Evolutionary conservation across 2,113 vertebrate genomes (phyloP).

Genomic region (Perca fluviatilis): DNA sequence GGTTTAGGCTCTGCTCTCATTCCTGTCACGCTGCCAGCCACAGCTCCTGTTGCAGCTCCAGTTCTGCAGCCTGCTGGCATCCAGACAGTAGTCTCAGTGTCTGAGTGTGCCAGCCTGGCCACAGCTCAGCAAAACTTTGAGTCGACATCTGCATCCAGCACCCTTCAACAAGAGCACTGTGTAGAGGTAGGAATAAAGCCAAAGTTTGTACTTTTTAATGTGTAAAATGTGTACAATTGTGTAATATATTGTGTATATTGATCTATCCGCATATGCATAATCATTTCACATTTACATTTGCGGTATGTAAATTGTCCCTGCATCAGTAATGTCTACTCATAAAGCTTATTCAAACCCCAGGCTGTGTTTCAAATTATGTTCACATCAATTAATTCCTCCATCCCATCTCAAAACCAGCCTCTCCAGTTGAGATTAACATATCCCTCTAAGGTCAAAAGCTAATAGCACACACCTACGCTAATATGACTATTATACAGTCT

Average conservation of each 20-base stretch:
- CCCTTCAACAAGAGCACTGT: conserved; percentile 67
- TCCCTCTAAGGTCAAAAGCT: background rate
- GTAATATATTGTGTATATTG: background rate
- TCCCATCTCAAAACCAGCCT: background rate
- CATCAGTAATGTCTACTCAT: background rate
- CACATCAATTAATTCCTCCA: background rate
- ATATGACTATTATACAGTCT: background rate
- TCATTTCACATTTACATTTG: background rate
- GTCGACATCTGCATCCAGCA: conserved; percentile 49
- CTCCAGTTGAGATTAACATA: background rate
- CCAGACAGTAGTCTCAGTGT: conserved; percentile 73
- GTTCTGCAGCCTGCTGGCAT: conserved; percentile 81
- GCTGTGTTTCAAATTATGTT: background rate
- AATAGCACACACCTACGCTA: background rate
- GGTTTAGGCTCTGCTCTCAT: conserved; percentile 30
- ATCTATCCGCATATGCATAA: background rate
- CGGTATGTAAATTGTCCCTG: background rate
- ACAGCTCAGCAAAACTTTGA: conserved; percentile 79
- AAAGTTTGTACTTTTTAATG: background rate
- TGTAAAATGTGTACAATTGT: background rate
- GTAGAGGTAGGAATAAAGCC: conserved; percentile 70
- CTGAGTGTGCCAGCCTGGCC: conserved; percentile 73
- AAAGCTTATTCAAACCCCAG: background rate
- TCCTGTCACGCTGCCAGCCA: conserved; percentile 38
- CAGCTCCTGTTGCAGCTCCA: conserved; percentile 65